phyloP scores from a whole-genome alignment of 2,888 invertebrate species.

The Pseudococcus jackbeardsleyi region DNA sequence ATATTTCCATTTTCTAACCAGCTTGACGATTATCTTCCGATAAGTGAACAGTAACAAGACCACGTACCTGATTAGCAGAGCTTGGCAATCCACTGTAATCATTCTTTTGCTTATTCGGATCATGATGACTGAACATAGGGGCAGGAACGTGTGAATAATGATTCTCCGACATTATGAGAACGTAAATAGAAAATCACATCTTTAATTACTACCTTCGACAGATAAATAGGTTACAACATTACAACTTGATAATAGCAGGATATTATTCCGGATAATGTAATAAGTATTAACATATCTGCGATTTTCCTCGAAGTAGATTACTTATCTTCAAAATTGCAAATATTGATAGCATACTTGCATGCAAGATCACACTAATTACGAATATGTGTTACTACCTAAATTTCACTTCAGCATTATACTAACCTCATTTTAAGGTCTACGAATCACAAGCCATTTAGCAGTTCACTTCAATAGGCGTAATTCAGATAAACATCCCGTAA shows the following conservation, averaged over 20 bases:
- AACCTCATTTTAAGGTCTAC: neutral
- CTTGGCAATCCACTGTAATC: neutral
- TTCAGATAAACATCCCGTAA: neutral
- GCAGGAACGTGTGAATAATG: constrained; percentile 32
- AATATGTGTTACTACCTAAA: neutral
- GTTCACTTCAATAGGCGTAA: neutral
- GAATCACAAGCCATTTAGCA: neutral
- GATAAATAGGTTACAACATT: neutral
- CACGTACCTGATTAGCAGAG: constrained; percentile 19
- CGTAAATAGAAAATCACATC: neutral
- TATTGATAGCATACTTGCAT: neutral
- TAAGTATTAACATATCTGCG: neutral
- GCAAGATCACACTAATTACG: neutral
- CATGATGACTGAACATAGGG: neutral
- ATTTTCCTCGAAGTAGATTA: neutral
- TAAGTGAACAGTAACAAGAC: neutral
- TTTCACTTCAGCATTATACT: neutral
- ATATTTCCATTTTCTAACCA: neutral
- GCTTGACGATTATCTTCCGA: neutral
- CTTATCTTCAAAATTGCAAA: neutral
- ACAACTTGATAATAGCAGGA: neutral
- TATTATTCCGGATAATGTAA: neutral
- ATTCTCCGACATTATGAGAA: neutral
- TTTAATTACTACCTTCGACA: neutral
- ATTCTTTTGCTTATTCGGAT: constrained; percentile 3